phyloP scores from a whole-genome alignment of 2,888 invertebrate species.

The Amiota mariae region DNA sequence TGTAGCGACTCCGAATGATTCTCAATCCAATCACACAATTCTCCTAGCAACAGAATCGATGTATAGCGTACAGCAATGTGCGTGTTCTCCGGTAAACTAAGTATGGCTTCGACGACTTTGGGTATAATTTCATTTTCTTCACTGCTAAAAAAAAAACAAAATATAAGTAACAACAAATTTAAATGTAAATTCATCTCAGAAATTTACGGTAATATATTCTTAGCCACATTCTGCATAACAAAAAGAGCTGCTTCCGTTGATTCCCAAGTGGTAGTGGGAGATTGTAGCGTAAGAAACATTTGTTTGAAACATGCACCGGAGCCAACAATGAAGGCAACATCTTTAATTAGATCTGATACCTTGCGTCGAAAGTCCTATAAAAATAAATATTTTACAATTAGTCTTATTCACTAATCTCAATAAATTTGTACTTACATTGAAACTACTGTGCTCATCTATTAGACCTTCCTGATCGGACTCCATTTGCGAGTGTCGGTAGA shows the following conservation, averaged over 20 bases:
- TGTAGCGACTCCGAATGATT: constrained; percentile 87
- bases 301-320: constrained; percentile 93
- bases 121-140: constrained; percentile 94
- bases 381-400: background rate
- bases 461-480: constrained; percentile 94
- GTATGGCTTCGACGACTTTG: constrained; percentile 92
- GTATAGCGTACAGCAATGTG: constrained; percentile 93
- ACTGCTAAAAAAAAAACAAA: constrained; percentile 74
- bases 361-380: constrained; percentile 84
- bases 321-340: constrained; percentile 96
- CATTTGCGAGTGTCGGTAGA: constrained; percentile 95
- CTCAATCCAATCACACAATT: constrained; percentile 96
- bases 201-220: constrained; percentile 93
- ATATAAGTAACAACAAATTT: constrained; percentile 6
- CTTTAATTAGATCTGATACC: constrained; percentile 94
- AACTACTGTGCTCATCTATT: constrained; percentile 88
- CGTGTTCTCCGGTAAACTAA: constrained; percentile 85
- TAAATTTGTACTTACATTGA: constrained; percentile 76
- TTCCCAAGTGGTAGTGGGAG: constrained; percentile 88
- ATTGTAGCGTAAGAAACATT: constrained; percentile 87
- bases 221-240: constrained; percentile 95
- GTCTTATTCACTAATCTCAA: background rate
- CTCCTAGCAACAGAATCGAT: constrained; percentile 89
- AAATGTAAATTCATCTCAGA: background rate
- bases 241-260: constrained; percentile 94